Percentiles rank a stretch among this genome's conserved stretches.
Conservation (phyloP, 2,888 invertebrate species). For the Sepioteuthis lessoniana region DNA sequence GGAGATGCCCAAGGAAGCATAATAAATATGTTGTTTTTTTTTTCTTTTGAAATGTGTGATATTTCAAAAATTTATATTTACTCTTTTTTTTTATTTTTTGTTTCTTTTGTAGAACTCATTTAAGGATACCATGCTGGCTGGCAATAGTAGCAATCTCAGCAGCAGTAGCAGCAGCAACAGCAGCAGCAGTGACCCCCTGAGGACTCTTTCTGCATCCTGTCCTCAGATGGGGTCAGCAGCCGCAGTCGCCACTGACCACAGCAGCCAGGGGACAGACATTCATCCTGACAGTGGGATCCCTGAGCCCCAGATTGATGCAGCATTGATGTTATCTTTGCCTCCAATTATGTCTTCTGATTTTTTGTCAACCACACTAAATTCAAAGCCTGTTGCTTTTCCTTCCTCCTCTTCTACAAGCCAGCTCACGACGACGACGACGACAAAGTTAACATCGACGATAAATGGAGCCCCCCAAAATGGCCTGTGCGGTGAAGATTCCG, state of each 20-base stretch:
- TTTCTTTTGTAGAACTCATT: background rate
- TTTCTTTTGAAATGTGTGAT: too few species aligned
- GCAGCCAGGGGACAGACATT: background rate
- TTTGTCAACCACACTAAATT: conserved; percentile 33
- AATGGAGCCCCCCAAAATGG: conserved; percentile 33
- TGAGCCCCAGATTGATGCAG: background rate
- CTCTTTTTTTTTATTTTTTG: background rate
- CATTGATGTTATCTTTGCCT: background rate
- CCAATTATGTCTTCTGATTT: background rate
- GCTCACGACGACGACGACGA: background rate
- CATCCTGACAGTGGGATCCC: background rate
- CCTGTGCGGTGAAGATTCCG: conserved; percentile 15
- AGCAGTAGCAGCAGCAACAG: background rate
- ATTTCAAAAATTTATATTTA: background rate
- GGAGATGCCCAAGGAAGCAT: too few species aligned
- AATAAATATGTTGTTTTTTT: too few species aligned
- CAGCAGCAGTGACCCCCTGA: conserved; percentile 23
- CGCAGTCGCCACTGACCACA: conserved; percentile 33
- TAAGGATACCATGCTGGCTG: background rate
- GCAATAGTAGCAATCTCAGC: background rate
- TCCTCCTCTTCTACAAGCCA: background rate
- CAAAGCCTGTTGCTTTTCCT: background rate
- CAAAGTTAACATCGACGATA: background rate
- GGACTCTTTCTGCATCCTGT: background rate
- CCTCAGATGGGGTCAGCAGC: conserved; percentile 33